Conservation (phyloP, 1,140 invertebrate species). For the Drosophila tropicalis region DNA sequence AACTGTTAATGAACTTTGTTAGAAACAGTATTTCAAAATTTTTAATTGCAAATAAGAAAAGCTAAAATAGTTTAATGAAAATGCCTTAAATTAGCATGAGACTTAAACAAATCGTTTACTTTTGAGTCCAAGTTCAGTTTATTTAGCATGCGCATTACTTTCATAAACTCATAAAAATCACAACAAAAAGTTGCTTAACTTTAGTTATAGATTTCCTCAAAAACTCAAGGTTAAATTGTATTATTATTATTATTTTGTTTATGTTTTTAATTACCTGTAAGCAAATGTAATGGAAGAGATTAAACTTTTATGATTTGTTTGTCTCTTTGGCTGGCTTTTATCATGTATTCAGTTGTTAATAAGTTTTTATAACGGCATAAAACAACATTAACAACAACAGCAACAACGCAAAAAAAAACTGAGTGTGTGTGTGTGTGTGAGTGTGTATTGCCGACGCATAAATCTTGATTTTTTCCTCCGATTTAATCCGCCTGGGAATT, state of each 20-base stretch:
- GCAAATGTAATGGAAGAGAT: conserved; percentile 20
- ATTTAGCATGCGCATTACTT: no score
- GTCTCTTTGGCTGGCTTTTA: conserved; percentile 43
- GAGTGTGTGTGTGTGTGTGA: neutral
- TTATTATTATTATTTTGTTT: neutral
- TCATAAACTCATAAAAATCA: no score
- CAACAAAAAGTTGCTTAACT: no score
- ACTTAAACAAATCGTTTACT: no score
- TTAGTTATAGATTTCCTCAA: conserved; percentile 7
- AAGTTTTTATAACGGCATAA: conserved; percentile 75
- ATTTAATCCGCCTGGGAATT: conserved; percentile 78
- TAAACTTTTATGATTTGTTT: conserved; percentile 50
- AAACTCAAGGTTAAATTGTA: neutral
- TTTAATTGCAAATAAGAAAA: no score
- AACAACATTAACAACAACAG: conserved; percentile 28
- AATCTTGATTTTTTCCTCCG: conserved; percentile 56
- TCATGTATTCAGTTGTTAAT: conserved; percentile 60
- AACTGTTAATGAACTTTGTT: no score
- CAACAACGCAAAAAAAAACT: conserved; percentile 26
- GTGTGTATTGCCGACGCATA: conserved; percentile 63
- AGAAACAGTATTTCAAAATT: no score
- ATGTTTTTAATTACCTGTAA: neutral
- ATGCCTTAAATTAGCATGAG: no score
- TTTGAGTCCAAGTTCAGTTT: no score
- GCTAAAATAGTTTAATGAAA: no score